Evolutionary conservation across 2,888 invertebrate genomes (phyloP).

Genomic region (Gymnoscelis rufifasciata): DNA sequence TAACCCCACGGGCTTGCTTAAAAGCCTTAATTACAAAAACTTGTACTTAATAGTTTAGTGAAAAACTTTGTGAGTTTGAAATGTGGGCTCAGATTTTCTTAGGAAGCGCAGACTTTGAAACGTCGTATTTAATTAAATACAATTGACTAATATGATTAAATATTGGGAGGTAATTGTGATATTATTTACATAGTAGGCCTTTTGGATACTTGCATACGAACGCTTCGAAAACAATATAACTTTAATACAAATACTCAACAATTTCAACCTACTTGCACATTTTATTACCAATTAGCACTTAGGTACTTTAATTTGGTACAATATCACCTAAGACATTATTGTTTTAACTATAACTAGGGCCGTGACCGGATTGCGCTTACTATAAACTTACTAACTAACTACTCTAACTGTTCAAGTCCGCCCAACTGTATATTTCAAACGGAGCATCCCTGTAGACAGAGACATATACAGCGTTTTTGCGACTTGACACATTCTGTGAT

Average conservation of each 20-base stretch:
- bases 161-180: background rate
- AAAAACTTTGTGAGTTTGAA: slow-evolving; percentile 47
- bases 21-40: too few relatives aligned
- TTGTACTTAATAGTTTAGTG: background rate
- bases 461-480: too few relatives aligned
- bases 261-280: too few relatives aligned
- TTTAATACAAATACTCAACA: background rate
- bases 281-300: background rate
- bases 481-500: too few relatives aligned
- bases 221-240: too few relatives aligned
- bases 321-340: background rate
- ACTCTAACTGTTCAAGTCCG: too few relatives aligned
- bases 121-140: slow-evolving; percentile 6
- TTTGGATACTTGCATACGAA: slow-evolving; percentile 53
- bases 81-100: slow-evolving; percentile 61
- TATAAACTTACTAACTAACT: too few relatives aligned
- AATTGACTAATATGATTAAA: background rate
- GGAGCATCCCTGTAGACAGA: too few relatives aligned
- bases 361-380: too few relatives aligned
- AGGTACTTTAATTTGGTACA: background rate
- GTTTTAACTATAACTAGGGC: too few relatives aligned
- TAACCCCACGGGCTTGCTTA: too few relatives aligned
- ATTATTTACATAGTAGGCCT: slow-evolving; percentile 45
- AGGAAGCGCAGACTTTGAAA: slow-evolving; percentile 44
- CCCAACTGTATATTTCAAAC: too few relatives aligned